Conservation (phyloP, 2,888 invertebrate genomes). For the Acheta domesticus region DNA sequence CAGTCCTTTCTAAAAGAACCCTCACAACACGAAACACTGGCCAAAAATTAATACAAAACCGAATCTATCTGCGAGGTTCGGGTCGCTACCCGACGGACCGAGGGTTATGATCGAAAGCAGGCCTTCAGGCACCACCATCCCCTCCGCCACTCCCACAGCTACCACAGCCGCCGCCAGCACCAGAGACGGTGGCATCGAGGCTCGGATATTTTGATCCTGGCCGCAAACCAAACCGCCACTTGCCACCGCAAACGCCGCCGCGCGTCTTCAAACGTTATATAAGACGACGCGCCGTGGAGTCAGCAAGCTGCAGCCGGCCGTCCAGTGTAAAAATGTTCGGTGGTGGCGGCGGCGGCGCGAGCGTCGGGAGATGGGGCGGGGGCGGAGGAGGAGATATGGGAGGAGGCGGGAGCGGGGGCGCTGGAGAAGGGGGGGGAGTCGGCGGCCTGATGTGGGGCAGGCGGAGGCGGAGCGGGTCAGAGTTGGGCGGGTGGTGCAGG, state of each 20-base stretch:
- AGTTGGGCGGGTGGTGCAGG: no score
- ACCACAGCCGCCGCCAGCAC: no score
- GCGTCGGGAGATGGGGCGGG: not conserved
- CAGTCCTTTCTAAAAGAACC: no score
- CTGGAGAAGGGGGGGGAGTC: not conserved
- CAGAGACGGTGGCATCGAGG: not conserved
- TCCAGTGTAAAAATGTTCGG: not conserved
- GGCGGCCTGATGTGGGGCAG: no score
- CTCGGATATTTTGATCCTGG: not conserved
- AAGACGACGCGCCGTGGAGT: conserved; percentile 1
- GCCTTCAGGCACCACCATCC: not conserved
- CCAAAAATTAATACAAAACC: no score
- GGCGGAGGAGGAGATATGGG: not conserved
- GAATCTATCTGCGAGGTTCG: not conserved
- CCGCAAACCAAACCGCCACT: not conserved
- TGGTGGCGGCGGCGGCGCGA: not conserved
- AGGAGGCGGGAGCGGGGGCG: not conserved
- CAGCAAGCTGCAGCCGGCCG: not conserved
- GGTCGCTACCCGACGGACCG: not conserved
- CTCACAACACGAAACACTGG: no score
- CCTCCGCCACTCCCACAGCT: no score
- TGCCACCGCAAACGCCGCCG: not conserved
- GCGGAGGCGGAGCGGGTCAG: no score
- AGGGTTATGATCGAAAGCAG: conserved; percentile 1
- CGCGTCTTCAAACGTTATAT: not conserved